Base-by-base conservation (phyloP, 1,140 invertebrate species). In the Lepeophtheirus salmonis region DNA sequence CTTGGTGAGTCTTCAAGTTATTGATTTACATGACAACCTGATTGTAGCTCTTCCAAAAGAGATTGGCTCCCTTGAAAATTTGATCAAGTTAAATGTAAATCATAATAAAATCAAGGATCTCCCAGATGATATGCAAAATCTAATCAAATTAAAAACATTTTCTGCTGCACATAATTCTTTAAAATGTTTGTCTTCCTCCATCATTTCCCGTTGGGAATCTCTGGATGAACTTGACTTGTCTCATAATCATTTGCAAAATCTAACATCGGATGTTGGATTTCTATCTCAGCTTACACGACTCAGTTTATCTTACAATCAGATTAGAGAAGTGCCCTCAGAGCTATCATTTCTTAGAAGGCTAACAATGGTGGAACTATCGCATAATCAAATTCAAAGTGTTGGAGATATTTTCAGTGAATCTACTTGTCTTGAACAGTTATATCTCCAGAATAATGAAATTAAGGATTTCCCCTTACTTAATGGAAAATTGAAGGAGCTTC, bases 11-110 rank as follows among this genome's bases (percentile, higher is more conserved):
- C 73, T 91, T 16, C 76, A 77, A 41, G 79, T 77, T n/a, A 70
- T 85, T 21, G 79, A 81, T 73, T 68, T 87, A 18, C 81, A 88
- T 72, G 83, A 87, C 68, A 91, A 91, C 75, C 74, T 76, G 24
- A 69, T 89, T 64, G 73, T 76, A 65, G 69, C 70, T 17, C 66
- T 92, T 61, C 87, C 88, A 0, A 69, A 78, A 54, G 82, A 88
- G 70, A 77, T 90, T 66, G 84, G 83, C 30, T 77, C 79, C 64
- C 75, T 92, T 64, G 76, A 75, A 51, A 78, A 79, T 65, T 72
- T 92, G 56, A 78, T 77, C 64, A 80, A 82, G 53, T 68, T 91
- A 50, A 88, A 88, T 73, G 67, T 89, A 21, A 83, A 83, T 63
- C 78, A 80, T 64, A 92, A 92, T 67, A 80, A 81, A 67, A 68